Evolutionary conservation across 2,888 invertebrate genomes (phyloP).

Genomic region (Cabera pusaria): DNA sequence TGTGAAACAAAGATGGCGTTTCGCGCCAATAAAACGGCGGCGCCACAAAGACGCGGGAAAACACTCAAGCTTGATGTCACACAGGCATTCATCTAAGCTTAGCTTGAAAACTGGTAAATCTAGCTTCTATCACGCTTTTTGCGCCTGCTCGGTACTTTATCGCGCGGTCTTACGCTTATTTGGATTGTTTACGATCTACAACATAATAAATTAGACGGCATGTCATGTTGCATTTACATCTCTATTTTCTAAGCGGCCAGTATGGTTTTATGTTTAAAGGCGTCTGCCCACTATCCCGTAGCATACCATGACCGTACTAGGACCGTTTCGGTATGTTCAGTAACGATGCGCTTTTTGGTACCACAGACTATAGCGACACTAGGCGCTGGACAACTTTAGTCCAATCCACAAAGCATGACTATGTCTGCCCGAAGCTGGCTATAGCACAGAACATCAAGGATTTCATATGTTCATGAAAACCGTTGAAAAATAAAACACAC

Average conservation of each 20-base stretch:
- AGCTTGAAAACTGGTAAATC: conserved; percentile 28
- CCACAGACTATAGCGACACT: too few relatives aligned
- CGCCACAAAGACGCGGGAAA: conserved; percentile 60
- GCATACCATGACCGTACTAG: too few relatives aligned
- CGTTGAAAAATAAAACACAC: too few relatives aligned
- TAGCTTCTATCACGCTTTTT: conserved; percentile 22
- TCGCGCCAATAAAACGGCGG: conserved; percentile 38
- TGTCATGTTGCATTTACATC: conserved; percentile 6
- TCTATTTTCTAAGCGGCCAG: conserved; percentile 7
- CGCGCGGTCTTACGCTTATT: conserved; percentile 17
- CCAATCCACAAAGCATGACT: too few relatives aligned
- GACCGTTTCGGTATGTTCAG: too few relatives aligned
- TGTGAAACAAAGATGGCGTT: conserved; percentile 33
- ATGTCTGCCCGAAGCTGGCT: too few relatives aligned
- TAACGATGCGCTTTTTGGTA: too few relatives aligned
- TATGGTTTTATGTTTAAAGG: too few relatives aligned
- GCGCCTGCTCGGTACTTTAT: conserved; percentile 21
- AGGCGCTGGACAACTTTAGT: too few relatives aligned
- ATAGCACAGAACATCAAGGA: too few relatives aligned
- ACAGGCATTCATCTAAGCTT: conserved; percentile 18
- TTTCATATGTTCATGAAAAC: too few relatives aligned
- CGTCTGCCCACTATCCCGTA: too few relatives aligned
- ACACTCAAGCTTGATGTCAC: conserved; percentile 19
- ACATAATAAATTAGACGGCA: conserved; percentile 15
- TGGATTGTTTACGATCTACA: conserved; percentile 12